Percentiles rank a stretch among this genome's conserved stretches.
Evolutionary conservation across 1,140 invertebrate species (phyloP).

Genomic region (Psix sp.): DNA sequence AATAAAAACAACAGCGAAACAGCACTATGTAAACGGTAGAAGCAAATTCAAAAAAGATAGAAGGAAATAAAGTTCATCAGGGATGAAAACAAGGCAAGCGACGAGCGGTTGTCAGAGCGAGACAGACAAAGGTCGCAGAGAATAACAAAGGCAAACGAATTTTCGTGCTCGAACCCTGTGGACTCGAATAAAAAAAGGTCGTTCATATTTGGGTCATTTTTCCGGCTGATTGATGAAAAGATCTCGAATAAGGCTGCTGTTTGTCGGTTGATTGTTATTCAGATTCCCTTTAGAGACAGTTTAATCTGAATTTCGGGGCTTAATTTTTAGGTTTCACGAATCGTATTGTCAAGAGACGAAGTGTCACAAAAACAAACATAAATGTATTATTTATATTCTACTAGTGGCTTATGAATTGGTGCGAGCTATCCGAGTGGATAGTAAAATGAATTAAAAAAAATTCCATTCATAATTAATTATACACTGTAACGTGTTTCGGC

Average conservation of each 20-base stretch:
- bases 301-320: neutral
- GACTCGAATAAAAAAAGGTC: conserved; percentile 38
- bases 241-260: no score
- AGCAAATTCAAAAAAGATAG: neutral
- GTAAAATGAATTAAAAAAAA: neutral
- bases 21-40: no score
- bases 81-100: conserved; percentile 7
- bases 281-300: neutral
- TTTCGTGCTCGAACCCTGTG: conserved; percentile 23
- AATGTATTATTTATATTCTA: no score
- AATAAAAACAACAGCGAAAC: neutral
- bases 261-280: no score
- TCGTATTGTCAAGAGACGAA: neutral
- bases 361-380: conserved; percentile 3
- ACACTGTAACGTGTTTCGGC: conserved; percentile 11
- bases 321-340: neutral
- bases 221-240: conserved; percentile 22
- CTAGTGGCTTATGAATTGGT: neutral
- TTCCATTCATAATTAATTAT: conserved; percentile 27
- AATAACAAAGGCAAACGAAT: conserved; percentile 33
- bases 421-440: neutral
- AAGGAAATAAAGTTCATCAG: conserved; percentile 6
- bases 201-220: conserved; percentile 44
- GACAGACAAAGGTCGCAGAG: neutral
- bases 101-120: neutral